Conservation (phyloP, 2,888 invertebrate species). For the Eulithis testata region DNA sequence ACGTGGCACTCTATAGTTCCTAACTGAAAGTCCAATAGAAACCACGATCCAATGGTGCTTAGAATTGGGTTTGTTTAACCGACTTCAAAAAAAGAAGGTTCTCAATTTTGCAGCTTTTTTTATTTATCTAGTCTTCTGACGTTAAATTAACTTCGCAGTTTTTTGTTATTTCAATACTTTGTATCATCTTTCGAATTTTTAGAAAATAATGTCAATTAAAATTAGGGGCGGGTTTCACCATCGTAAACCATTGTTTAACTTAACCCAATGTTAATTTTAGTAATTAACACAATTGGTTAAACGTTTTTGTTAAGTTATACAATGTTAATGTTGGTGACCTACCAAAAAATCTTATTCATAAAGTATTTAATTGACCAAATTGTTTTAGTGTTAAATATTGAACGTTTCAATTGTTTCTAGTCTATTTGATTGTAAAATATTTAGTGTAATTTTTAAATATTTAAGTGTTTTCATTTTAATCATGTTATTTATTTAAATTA, state of each 20-base stretch:
- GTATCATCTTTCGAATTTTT: slow-evolving; percentile 34
- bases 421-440: slow-evolving; percentile 43
- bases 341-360: slow-evolving; percentile 50
- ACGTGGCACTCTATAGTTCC: slow-evolving; percentile 18
- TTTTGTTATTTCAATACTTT: not conserved
- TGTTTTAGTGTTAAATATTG: slow-evolving; percentile 57
- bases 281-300: not conserved
- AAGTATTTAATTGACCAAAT: slow-evolving; percentile 71
- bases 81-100: not conserved
- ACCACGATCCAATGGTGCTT: slow-evolving; percentile 18
- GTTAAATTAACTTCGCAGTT: no score
- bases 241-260: slow-evolving; percentile 10
- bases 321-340: slow-evolving; percentile 5
- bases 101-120: no score
- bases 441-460: slow-evolving; percentile 15
- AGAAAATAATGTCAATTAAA: slow-evolving; percentile 64
- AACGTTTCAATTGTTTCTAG: slow-evolving; percentile 64
- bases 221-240: slow-evolving; percentile 13
- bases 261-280: not conserved
- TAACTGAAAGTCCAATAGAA: slow-evolving; percentile 11
- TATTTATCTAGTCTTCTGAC: no score
- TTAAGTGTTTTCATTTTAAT: slow-evolving; percentile 25
- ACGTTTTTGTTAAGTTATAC: not conserved
- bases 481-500: slow-evolving; percentile 25
- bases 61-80: not conserved